Conservation (phyloP, 1,140 invertebrate genomes). For the Brachionus sp. region DNA sequence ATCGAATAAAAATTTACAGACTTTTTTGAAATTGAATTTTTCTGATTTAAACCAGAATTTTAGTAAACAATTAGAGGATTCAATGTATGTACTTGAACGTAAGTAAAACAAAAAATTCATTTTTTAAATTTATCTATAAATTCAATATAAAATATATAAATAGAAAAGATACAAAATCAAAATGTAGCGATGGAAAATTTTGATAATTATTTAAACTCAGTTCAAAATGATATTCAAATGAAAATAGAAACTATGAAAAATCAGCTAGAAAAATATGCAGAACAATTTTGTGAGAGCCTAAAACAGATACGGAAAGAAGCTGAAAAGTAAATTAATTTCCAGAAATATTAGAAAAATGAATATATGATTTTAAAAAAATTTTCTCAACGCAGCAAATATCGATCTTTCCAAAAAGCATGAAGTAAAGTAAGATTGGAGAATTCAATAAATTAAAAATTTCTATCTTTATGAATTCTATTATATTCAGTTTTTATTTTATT, state of each 20-base stretch:
- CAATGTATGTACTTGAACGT: conserved; percentile 36
- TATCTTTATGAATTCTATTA: too few relatives aligned
- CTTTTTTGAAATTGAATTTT: conserved; percentile 40
- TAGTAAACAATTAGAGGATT: conserved; percentile 43
- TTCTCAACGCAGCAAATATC: too few relatives aligned
- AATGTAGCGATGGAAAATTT: conserved; percentile 27
- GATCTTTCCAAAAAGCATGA: not conserved
- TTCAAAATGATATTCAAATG: conserved; percentile 39
- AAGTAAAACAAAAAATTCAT: not conserved
- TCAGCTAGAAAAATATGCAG: conserved; percentile 37
- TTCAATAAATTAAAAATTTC: too few relatives aligned
- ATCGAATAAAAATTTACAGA: conserved; percentile 25
- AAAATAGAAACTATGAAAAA: conserved; percentile 45
- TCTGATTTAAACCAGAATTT: conserved; percentile 38
- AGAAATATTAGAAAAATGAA: too few relatives aligned
- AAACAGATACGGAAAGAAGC: conserved; percentile 40
- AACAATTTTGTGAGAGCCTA: conserved; percentile 22
- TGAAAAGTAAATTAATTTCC: conserved; percentile 18
- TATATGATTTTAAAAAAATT: too few relatives aligned
- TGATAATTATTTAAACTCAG: conserved; percentile 22
- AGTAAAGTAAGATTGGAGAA: not conserved
- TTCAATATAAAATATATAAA: not conserved
- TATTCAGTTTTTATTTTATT: too few relatives aligned
- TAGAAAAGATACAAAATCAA: conserved; percentile 40
- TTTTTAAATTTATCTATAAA: not conserved